These are phyloP conservation scores for Dallia pectoralis DNA, from an alignment of 2,797 vertebrate species.

Conservation along the genomic window DNA sequence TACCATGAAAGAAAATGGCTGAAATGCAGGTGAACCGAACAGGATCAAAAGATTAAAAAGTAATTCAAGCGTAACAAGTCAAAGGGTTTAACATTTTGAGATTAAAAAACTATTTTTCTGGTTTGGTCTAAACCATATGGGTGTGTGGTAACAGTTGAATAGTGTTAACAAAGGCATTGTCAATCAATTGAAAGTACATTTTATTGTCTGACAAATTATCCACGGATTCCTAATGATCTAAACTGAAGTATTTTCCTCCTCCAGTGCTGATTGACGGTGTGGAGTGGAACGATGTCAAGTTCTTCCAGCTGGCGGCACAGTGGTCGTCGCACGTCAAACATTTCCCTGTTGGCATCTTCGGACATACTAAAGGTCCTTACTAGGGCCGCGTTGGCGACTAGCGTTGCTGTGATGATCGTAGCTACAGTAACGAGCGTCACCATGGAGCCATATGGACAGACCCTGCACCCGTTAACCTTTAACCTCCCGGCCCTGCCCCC, in stretches of 20 bases:
- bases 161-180: too few species aligned
- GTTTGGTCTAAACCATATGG: too few species aligned
- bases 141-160: too few species aligned
- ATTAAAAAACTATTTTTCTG: too few species aligned
- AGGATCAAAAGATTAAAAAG: too few species aligned
- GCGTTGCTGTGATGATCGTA: neutral
- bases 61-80: too few species aligned
- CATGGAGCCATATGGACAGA: conserved; percentile 43
- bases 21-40: too few species aligned
- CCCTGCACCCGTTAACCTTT: conserved; percentile 63
- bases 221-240: neutral
- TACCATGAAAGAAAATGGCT: too few species aligned
- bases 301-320: conserved; percentile 97
- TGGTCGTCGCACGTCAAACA: conserved; percentile 99
- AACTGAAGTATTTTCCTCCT: conserved; percentile 7
- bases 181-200: too few species aligned
- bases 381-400: conserved; percentile 54
- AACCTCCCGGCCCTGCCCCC: conserved; percentile 29
- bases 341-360: conserved; percentile 96
- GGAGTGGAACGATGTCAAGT: conserved; percentile 98
- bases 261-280: conserved; percentile 94
- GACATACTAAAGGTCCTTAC: conserved; percentile 89
- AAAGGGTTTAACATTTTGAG: too few species aligned
- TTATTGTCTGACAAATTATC: too few species aligned
- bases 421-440: neutral